Evolutionary conservation across 2,797 vertebrate genomes (phyloP).

Genomic region (Erethizon dorsatum): DNA sequence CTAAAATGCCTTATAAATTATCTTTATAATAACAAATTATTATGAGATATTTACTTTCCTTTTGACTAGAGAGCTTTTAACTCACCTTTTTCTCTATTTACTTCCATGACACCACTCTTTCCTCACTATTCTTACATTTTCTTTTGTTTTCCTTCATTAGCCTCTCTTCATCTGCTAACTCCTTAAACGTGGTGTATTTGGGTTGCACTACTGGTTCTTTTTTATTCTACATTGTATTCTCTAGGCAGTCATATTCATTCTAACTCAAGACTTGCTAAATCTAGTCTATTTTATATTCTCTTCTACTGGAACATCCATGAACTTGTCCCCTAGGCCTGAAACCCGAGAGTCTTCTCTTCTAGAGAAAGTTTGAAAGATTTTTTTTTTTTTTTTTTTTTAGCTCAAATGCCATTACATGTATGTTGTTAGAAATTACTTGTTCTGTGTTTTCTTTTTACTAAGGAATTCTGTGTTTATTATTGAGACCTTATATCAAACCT

Average conservation of each 20-base stretch:
- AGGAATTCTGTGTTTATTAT: constrained; percentile 28
- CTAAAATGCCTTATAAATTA: constrained; percentile 47
- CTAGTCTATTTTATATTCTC: neutral
- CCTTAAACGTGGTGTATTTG: neutral
- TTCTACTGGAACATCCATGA: neutral
- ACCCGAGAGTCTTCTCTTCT: neutral
- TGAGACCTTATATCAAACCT: constrained; percentile 1
- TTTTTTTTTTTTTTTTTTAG: neutral
- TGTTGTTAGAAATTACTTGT: constrained; percentile 7
- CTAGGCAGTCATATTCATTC: neutral
- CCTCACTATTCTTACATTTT: constrained; percentile 3
- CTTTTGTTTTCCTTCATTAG: constrained; percentile 24
- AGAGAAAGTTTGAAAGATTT: neutral
- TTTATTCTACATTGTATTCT: neutral
- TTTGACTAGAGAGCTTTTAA: neutral
- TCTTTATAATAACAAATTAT: constrained; percentile 52
- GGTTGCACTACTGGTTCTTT: neutral
- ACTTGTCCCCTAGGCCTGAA: neutral
- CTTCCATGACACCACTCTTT: neutral
- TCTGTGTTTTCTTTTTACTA: neutral
- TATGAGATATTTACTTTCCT: constrained; percentile 15
- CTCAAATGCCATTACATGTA: neutral
- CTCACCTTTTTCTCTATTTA: neutral
- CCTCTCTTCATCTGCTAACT: neutral
- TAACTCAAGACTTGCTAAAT: neutral